Evolutionary conservation across 2,113 vertebrate genomes (phyloP).

Genomic region (Fukomys damarensis): DNA sequence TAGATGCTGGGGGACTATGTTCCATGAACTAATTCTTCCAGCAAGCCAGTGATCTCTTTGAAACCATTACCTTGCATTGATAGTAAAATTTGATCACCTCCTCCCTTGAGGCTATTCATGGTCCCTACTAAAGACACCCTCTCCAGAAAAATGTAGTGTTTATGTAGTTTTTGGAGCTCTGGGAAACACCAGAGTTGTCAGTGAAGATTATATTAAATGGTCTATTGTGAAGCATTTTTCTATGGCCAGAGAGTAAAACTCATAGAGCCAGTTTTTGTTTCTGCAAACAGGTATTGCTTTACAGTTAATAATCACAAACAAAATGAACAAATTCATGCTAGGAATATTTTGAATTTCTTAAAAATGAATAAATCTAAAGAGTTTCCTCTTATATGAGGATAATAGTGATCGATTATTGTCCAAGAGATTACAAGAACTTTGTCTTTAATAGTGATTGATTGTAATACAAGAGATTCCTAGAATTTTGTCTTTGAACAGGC

Average conservation of each 20-base stretch:
- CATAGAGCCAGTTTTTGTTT: conserved; percentile 84
- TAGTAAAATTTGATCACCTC: conserved; percentile 90
- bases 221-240: conserved; percentile 83
- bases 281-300: conserved; percentile 86
- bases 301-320: conserved; percentile 86
- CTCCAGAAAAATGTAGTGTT: conserved; percentile 83
- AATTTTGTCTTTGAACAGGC: conserved; percentile 91
- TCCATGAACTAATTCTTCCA: conserved; percentile 87
- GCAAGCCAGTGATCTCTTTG: conserved; percentile 84
- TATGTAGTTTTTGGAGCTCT: conserved; percentile 91
- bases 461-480: conserved; percentile 90
- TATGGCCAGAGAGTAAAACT: conserved; percentile 86
- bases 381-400: conserved; percentile 90
- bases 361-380: conserved; percentile 86
- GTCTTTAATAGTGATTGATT: conserved; percentile 90
- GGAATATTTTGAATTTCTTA: conserved; percentile 20
- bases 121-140: conserved; percentile 83
- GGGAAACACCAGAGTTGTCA: conserved; percentile 83
- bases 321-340: conserved; percentile 89
- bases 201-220: conserved; percentile 84
- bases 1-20: conserved; percentile 82
- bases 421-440: conserved; percentile 91
- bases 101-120: conserved; percentile 88
- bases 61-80: conserved; percentile 86
- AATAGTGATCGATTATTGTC: conserved; percentile 91